Conservation (phyloP, 2,888 invertebrate species). For the Campoplex capitator region DNA sequence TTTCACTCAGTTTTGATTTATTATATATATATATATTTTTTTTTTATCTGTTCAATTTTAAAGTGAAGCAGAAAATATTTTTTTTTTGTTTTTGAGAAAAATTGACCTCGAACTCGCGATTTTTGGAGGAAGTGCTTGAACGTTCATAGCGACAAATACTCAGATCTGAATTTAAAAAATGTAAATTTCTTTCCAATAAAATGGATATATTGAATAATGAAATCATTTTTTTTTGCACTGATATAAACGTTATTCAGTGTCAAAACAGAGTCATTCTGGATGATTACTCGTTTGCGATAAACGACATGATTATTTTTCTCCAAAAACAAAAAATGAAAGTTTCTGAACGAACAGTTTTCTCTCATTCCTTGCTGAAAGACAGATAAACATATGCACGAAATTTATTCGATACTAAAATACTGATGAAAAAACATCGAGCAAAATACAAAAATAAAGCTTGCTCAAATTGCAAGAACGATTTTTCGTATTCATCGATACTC, state of each 20-base stretch:
- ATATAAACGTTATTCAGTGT: background rate
- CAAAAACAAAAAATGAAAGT: background rate
- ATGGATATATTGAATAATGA: background rate
- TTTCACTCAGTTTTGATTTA: background rate
- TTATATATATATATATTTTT: background rate
- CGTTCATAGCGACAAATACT: background rate
- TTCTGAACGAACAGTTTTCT: background rate
- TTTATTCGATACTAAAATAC: background rate
- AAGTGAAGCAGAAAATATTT: background rate
- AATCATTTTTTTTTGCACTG: background rate
- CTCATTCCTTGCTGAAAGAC: background rate
- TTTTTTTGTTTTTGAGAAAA: background rate
- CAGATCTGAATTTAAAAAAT: conserved; percentile 18
- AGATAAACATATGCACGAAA: background rate
- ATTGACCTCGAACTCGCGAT: background rate
- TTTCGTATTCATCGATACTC: background rate
- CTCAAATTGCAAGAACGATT: background rate
- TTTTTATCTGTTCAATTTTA: background rate
- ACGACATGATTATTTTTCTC: background rate
- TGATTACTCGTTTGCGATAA: background rate
- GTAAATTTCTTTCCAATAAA: background rate
- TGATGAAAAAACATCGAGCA: too few relatives aligned
- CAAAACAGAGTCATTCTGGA: background rate
- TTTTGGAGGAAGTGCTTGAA: background rate
- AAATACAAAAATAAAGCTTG: too few relatives aligned